Percentiles rank a stretch among this genome's conserved stretches.
phyloP scores from a whole-genome alignment of 2,113 vertebrate genomes.

The Micronycteris hirsuta region DNA sequence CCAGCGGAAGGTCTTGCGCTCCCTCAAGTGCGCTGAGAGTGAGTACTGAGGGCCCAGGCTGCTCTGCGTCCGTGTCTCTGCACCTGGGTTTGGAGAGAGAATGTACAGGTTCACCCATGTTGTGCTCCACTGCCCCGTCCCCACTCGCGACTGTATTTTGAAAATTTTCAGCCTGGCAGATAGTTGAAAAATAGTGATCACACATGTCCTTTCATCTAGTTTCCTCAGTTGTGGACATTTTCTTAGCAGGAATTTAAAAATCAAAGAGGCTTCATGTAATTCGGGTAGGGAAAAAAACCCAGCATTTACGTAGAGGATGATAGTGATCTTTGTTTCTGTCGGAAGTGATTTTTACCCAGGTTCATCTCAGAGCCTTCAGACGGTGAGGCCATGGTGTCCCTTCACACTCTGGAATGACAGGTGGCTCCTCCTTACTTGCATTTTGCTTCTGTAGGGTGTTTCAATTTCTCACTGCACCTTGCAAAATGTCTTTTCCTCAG shows the following conservation, averaged over 20 bases:
- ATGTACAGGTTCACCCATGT: rapidly evolving
- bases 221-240: not conserved
- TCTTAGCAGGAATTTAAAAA: not conserved
- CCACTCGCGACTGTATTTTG: not conserved
- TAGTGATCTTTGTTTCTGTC: not conserved
- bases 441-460: not conserved
- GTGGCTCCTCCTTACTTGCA: not conserved
- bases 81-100: not conserved
- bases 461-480: not conserved
- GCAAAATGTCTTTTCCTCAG: not conserved
- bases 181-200: not conserved
- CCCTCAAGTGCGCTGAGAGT: conserved; percentile 90
- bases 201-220: not conserved
- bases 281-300: not conserved
- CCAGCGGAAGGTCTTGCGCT: conserved; percentile 94
- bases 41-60: conserved; percentile 72
- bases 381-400: rapidly evolving
- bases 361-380: not conserved
- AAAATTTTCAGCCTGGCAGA: not conserved
- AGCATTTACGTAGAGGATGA: not conserved
- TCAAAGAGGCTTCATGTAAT: not conserved
- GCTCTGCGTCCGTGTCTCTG: rapidly evolving
- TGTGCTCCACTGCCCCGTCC: not conserved
- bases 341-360: not conserved
- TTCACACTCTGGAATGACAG: not conserved